These are phyloP conservation scores for Dendroctonus ponderosae DNA, from an alignment of 1,140 invertebrate species.

Conservation along the genomic window DNA sequence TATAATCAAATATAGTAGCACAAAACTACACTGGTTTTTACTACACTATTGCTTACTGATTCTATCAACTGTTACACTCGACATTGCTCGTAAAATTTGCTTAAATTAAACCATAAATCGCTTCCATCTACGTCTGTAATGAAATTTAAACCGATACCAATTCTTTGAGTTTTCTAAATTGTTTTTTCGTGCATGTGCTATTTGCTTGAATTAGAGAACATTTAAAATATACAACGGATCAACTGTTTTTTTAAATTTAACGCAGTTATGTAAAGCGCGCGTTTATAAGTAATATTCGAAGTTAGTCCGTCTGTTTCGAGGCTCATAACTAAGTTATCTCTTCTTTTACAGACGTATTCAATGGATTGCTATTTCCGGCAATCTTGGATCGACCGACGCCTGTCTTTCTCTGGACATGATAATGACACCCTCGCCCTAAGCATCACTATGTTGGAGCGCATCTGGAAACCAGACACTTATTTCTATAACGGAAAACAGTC, in stretches of 20 bases:
- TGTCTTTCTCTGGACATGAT: conserved; percentile 63
- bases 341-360: conserved; percentile 71
- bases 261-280: no score
- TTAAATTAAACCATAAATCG: no score
- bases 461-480: conserved; percentile 90
- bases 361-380: conserved; percentile 89
- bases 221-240: background rate
- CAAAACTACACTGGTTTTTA: no score
- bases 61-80: no score
- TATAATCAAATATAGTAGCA: no score
- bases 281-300: background rate
- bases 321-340: background rate
- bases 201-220: background rate
- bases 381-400: conserved; percentile 72
- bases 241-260: background rate
- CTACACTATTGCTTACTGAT: no score
- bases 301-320: background rate
- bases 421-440: conserved; percentile 67
- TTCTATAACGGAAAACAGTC: conserved; percentile 84
- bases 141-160: no score
- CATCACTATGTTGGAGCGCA: conserved; percentile 73
- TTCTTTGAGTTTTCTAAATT: background rate
- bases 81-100: no score
- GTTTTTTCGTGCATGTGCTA: background rate
- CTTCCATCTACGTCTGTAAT: no score